Base-by-base conservation (phyloP, 2,888 invertebrate genomes). In the Trachelus tabidus region DNA sequence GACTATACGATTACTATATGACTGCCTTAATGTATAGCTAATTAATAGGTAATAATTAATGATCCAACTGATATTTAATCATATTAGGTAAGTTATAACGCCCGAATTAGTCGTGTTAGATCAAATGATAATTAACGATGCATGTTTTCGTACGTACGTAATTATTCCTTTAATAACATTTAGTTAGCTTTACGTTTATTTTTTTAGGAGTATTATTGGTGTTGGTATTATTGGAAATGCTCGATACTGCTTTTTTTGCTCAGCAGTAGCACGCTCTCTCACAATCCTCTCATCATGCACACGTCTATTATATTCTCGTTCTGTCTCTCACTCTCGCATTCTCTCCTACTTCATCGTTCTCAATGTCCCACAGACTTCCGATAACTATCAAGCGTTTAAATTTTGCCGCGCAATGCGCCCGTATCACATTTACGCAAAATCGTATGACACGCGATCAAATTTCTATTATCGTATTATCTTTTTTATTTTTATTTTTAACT, bases 1-100 rank as follows among this genome's bases (percentile, higher is more conserved):
- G 88, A 88, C 88, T 90, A 89, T 89, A 87, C 89, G 88, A 88
- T 87, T 87, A 89, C 88, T 88, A 87, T 87, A 88, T 85, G 87
- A 86, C 89, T 89, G 88, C 83, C 87, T 87, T 85, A 88, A 85
- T 88, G 85, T 87, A 87, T 84, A 88, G 86, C 86, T 90, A 85
- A 87, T 88, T 83, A 84, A 84, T 87, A 87, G 85, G 85, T 87
- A 85, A 83, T 85, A 85, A 71, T 56, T 71, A 71, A 71, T 71
- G 56, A 56, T 71, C 15, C 34, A 71, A 71, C 71, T 71, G 71
- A 71, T 71, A 71, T 71, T 31, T 71, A 71, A 71, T 71, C 71
- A 71, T 71, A 71, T 37, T 75, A 73, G 68, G 73, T 77, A 73
- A 34, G 30, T 23, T 56, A 56, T 74, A 77, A 77, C 68, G 74